A percentile compares a stretch with the other conserved stretches of the same genome.
Conservation (phyloP, 2,113 vertebrate species). For the Bombycilla garrulus region DNA sequence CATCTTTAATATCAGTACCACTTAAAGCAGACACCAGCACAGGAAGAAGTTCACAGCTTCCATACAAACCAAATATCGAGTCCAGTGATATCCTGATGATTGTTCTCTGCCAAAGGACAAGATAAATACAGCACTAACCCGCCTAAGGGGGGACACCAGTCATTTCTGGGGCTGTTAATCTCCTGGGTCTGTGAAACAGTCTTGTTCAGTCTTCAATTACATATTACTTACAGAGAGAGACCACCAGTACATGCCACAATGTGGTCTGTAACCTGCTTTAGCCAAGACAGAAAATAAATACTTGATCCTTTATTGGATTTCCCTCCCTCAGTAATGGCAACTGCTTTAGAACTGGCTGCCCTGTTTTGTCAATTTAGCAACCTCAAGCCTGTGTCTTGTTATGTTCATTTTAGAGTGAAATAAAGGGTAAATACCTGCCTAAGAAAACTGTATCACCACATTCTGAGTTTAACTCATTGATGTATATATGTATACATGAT, state of each 20-base stretch:
- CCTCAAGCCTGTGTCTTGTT: not conserved
- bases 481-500: not conserved
- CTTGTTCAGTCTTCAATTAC: not conserved
- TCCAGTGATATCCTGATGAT: not conserved
- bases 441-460: not conserved
- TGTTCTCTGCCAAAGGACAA: not conserved
- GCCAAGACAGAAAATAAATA: not conserved
- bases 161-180: not conserved
- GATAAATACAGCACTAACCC: not conserved
- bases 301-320: not conserved
- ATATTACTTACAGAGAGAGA: not conserved
- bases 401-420: not conserved
- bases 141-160: not conserved
- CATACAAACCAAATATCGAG: not conserved
- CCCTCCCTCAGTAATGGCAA: not conserved
- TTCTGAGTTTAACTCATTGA: not conserved
- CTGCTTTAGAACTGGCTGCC: not conserved
- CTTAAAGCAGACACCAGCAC: not conserved
- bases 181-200: not conserved
- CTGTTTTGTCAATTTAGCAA: not conserved
- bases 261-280: not conserved
- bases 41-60: not conserved
- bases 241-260: not conserved
- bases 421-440: not conserved
- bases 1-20: not conserved